These are phyloP conservation scores for Drosophila stalkeri DNA, from an alignment of 2,888 invertebrate genomes.

Conservation along the genomic window DNA sequence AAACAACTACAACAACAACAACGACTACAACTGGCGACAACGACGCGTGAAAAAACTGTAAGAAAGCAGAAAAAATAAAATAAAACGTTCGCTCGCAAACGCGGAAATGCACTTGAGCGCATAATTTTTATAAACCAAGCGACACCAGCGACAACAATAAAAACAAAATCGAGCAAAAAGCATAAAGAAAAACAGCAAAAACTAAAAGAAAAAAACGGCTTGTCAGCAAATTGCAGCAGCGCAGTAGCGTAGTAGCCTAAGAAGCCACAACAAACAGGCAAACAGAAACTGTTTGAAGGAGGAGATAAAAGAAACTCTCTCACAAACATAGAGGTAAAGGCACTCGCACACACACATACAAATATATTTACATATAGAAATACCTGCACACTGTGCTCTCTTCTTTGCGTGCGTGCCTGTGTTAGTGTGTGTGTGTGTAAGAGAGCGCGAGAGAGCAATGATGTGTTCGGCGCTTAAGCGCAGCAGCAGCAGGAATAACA, in stretches of 20 bases:
- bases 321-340: background rate
- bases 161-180: slow-evolving; percentile 39
- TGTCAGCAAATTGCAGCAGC: slow-evolving; percentile 63
- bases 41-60: slow-evolving; percentile 58
- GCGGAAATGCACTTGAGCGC: slow-evolving; percentile 79
- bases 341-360: background rate
- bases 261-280: slow-evolving; percentile 55
- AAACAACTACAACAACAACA: slow-evolving; percentile 27
- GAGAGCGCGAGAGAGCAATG: slow-evolving; percentile 29
- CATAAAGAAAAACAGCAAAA: slow-evolving; percentile 24
- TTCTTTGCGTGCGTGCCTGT: slow-evolving; percentile 7
- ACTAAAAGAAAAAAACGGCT: slow-evolving; percentile 45
- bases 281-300: slow-evolving; percentile 12
- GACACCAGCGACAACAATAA: slow-evolving; percentile 45
- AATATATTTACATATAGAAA: slow-evolving; percentile 7
- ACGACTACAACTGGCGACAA: slow-evolving; percentile 43
- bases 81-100: slow-evolving; percentile 57
- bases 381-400: slow-evolving; percentile 44
- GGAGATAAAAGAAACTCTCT: slow-evolving; percentile 1
- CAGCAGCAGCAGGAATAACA: slow-evolving; percentile 54
- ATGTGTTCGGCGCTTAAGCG: slow-evolving; percentile 51
- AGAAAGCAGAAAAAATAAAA: slow-evolving; percentile 36
- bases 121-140: slow-evolving; percentile 74
- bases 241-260: slow-evolving; percentile 39
- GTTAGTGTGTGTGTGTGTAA: slow-evolving; percentile 10